Percentiles rank a stretch among this genome's conserved stretches.
Conservation (phyloP, 2,797 vertebrate genomes). For the Chloroceryle inda region DNA sequence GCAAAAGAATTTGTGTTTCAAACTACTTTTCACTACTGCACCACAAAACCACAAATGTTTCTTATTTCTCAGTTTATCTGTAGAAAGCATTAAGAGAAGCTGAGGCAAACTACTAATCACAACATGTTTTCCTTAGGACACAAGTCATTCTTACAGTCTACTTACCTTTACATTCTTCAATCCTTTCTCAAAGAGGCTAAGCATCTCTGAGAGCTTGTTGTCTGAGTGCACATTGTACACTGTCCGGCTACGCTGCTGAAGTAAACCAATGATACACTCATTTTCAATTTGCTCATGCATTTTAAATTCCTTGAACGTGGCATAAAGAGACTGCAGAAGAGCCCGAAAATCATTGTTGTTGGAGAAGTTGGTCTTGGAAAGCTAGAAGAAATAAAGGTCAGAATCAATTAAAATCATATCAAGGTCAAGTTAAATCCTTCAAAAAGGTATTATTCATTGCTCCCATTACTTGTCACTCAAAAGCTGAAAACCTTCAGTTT, state of each 20-base stretch:
- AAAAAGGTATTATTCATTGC: neutral
- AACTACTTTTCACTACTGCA: neutral
- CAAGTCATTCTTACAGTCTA: neutral
- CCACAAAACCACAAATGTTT: neutral
- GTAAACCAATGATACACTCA: slow-evolving; percentile 94
- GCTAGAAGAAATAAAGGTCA: slow-evolving; percentile 78
- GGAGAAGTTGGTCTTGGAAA: slow-evolving; percentile 99
- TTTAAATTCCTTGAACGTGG: slow-evolving; percentile 99
- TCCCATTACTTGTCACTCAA: neutral
- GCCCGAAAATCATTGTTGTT: slow-evolving; percentile 98
- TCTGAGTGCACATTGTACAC: slow-evolving; percentile 96
- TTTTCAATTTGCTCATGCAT: slow-evolving; percentile 99
- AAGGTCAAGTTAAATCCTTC: neutral
- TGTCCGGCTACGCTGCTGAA: slow-evolving; percentile 94
- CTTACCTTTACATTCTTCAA: slow-evolving; percentile 93
- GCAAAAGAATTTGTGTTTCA: neutral
- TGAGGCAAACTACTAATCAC: neutral
- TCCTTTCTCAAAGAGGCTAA: slow-evolving; percentile 96
- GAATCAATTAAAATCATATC: neutral
- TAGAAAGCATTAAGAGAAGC: neutral
- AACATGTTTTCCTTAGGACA: neutral
- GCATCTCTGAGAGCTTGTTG: slow-evolving; percentile 98
- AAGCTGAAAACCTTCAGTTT: neutral
- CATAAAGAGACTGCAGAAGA: slow-evolving; percentile 94
- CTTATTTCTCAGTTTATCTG: neutral